A percentile compares a stretch with the other conserved stretches of the same genome.
phyloP scores from a whole-genome alignment of 2,888 invertebrate genomes.

The Eumerus sabulonum region DNA sequence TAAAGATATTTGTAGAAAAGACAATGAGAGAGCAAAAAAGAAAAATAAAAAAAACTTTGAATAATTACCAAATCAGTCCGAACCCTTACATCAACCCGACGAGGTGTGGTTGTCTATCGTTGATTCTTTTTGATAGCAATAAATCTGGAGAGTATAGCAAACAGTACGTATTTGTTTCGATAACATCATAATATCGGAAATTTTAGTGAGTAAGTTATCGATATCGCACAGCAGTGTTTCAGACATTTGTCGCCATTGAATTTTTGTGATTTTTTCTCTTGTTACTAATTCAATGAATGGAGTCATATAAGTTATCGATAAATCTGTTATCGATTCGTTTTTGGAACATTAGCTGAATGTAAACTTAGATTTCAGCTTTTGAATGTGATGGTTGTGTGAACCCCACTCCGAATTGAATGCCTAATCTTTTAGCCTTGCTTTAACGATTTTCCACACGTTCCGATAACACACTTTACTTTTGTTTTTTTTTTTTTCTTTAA shows the following conservation, averaged over 20 bases:
- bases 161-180: conserved; percentile 30
- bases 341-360: too few relatives aligned
- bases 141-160: conserved; percentile 34
- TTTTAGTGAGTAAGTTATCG: too few relatives aligned
- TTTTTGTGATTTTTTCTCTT: too few relatives aligned
- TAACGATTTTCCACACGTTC: conserved; percentile 36
- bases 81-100: conserved; percentile 50
- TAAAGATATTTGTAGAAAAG: conserved; percentile 8
- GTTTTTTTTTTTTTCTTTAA: too few relatives aligned
- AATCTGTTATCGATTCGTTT: too few relatives aligned
- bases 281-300: too few relatives aligned
- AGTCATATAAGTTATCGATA: too few relatives aligned
- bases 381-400: too few relatives aligned
- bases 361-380: too few relatives aligned
- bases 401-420: conserved; percentile 20
- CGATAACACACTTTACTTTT: conserved; percentile 32
- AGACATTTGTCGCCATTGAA: not conserved
- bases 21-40: conserved; percentile 37
- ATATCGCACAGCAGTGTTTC: not conserved
- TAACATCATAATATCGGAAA: too few relatives aligned
- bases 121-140: not conserved
- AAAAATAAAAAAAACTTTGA: conserved; percentile 51
- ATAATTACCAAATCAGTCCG: conserved; percentile 60
- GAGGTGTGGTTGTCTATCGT: conserved; percentile 43
- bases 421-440: conserved; percentile 41